Evolutionary conservation across 2,888 invertebrate genomes (phyloP), one percentile per base, ranked within the genome.

Genomic region (Strigamia crassipes): DNA sequence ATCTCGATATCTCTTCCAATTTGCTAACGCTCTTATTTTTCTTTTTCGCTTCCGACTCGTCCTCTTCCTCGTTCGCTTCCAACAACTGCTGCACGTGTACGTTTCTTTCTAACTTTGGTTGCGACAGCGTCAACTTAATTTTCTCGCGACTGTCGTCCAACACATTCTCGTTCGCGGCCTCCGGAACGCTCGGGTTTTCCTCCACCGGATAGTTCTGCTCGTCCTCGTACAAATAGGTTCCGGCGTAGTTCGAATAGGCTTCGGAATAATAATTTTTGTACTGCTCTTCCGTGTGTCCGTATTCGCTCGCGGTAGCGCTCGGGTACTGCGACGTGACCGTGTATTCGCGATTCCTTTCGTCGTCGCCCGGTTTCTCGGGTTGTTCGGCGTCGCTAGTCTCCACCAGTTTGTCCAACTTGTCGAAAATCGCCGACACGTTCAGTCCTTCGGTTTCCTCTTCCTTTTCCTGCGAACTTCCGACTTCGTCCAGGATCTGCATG

Each of bases 241-340:
- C 61, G 5, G 21, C 10, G 18, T 66, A 66, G 12, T 66, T 66
- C 12, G 18, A 12, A 66, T 66, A 66, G 4, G 21, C 21, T 66
- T 66, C 61, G 5, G 61, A 66, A 66, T 66, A 66, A 8, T 66
- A 66, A 23, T 66, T 12, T 66, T 66, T 66, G 61, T 66, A 66
- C 23, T 66, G n/a, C 18, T 66, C 61, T 23, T 21, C 21, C 23
- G 61, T 66, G 21, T 66, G 18, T 66, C 18, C 61, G 61, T 42
- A 42, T 5, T 1, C 42, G 42, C 42, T 15, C 10, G 42, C 6
- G 15, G 42, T 15, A 15, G 13, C 46, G 46, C 46, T 46, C 15
- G 46, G 5, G 46, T 46, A 46, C 46, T 46, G 46, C 12, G 46
- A 46, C 46, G 46, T 46, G 1, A n/a, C 46, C 8, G n/a, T 46